Conservation (phyloP, 2,888 invertebrate genomes). For the Beris morrisii region DNA sequence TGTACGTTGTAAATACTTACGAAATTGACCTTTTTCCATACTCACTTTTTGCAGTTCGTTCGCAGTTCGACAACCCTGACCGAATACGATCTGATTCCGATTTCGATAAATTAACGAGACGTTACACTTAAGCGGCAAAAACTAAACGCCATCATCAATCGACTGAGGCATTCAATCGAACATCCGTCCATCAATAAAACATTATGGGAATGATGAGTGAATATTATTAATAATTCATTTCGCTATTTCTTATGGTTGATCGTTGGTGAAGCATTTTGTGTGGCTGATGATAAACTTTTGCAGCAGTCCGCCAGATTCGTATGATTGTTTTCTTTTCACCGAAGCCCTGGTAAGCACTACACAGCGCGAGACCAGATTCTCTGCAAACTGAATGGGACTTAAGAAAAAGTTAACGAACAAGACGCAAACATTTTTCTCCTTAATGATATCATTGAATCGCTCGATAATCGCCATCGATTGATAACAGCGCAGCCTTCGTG, state of each 20-base stretch:
- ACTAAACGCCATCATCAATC: conserved; percentile 26
- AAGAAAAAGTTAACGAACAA: conserved; percentile 33
- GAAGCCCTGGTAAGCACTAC: background rate
- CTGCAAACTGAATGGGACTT: conserved; percentile 6
- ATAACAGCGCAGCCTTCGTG: conserved; percentile 23
- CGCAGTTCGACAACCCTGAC: no score
- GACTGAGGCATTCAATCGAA: background rate
- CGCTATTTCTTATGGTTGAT: conserved; percentile 25
- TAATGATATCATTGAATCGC: conserved; percentile 39
- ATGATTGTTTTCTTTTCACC: background rate
- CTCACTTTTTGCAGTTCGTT: no score
- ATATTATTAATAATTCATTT: conserved; percentile 39
- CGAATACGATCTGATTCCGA: background rate
- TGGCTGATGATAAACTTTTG: conserved; percentile 24
- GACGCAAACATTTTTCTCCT: conserved; percentile 37
- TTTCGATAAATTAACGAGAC: conserved; percentile 27
- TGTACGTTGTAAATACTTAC: no score
- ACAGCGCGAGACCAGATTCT: background rate
- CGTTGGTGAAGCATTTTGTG: conserved; percentile 19
- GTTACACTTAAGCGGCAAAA: conserved; percentile 6
- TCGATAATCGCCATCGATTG: conserved; percentile 39
- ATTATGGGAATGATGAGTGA: conserved; percentile 37
- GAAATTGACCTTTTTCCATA: no score
- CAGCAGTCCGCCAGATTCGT: conserved; percentile 4
- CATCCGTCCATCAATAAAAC: conserved; percentile 33